phyloP scores from a whole-genome alignment of 2,113 vertebrate genomes.

The Cranoglanis bouderius region DNA sequence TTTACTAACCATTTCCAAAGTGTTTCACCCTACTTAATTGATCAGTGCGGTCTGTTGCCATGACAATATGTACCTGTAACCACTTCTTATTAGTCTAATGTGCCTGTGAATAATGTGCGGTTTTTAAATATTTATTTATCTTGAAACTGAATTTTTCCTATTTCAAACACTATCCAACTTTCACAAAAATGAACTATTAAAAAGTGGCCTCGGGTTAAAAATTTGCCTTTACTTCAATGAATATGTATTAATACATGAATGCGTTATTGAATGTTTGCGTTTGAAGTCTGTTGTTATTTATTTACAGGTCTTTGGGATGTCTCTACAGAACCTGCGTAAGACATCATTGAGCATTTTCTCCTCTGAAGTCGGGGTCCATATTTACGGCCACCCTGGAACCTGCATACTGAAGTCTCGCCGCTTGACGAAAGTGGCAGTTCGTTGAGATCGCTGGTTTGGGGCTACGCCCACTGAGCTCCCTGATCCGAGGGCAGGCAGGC shows the following conservation, averaged over 20 bases:
- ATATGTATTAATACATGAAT: not conserved
- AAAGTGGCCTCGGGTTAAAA: not conserved
- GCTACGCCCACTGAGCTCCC: conserved; percentile 79
- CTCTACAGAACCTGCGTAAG: conserved; percentile 68
- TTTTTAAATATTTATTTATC: not conserved
- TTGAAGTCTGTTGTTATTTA: conserved; percentile 49
- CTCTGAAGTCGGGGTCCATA: conserved; percentile 73
- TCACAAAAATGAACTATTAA: not conserved
- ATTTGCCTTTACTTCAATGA: not conserved
- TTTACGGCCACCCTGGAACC: conserved; percentile 71
- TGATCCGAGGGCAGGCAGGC: conserved; percentile 73
- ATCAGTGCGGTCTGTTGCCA: not conserved
- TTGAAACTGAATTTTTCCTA: not conserved
- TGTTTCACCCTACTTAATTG: not conserved
- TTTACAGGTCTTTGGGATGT: conserved; percentile 65
- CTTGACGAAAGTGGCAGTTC: conserved; percentile 65
- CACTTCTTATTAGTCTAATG: not conserved
- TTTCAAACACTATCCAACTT: not conserved
- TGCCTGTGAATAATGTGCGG: not conserved
- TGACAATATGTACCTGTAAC: not conserved
- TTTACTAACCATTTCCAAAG: not conserved
- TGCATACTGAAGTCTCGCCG: conserved; percentile 68
- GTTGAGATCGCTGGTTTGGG: conserved; percentile 81
- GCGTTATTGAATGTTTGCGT: not conserved
- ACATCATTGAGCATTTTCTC: conserved; percentile 58